phyloP scores from a whole-genome alignment of 2,113 vertebrate genomes.

The Prunella fulvescens region DNA sequence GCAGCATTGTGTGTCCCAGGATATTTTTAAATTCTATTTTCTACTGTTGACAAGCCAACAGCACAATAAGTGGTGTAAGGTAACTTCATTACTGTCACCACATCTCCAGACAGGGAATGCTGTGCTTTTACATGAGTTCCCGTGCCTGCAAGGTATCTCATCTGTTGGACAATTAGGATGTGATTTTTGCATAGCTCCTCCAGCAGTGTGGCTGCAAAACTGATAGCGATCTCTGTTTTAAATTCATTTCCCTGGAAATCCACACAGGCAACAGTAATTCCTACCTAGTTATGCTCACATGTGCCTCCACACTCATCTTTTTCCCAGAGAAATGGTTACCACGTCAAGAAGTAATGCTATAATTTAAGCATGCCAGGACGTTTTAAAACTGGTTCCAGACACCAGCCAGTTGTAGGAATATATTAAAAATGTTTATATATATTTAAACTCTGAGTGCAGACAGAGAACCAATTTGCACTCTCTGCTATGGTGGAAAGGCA shows the following conservation, averaged over 20 bases:
- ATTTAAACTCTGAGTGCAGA: neutral
- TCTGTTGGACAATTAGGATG: conserved; percentile 37
- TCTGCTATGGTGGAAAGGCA: neutral
- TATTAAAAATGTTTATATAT: neutral
- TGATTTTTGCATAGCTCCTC: conserved; percentile 38
- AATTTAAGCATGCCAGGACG: neutral
- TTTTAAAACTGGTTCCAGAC: neutral
- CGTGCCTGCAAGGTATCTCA: conserved; percentile 8
- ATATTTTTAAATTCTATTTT: conserved; percentile 40
- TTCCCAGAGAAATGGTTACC: neutral
- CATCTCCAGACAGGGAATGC: neutral
- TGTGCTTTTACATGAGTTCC: neutral
- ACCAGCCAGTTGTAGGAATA: neutral
- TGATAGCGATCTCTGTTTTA: neutral
- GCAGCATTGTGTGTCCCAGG: neutral
- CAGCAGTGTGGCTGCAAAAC: neutral
- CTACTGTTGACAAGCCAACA: conserved; percentile 32
- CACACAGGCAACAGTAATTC: neutral
- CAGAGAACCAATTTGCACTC: neutral
- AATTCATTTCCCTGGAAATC: conserved; percentile 25
- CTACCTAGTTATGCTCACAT: neutral
- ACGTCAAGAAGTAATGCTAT: neutral
- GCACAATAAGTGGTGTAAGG: neutral
- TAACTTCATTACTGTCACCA: conserved; percentile 44
- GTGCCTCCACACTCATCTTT: neutral